Evolutionary conservation across 2,797 vertebrate species (phyloP).

Genomic region (Dallia pectoralis): DNA sequence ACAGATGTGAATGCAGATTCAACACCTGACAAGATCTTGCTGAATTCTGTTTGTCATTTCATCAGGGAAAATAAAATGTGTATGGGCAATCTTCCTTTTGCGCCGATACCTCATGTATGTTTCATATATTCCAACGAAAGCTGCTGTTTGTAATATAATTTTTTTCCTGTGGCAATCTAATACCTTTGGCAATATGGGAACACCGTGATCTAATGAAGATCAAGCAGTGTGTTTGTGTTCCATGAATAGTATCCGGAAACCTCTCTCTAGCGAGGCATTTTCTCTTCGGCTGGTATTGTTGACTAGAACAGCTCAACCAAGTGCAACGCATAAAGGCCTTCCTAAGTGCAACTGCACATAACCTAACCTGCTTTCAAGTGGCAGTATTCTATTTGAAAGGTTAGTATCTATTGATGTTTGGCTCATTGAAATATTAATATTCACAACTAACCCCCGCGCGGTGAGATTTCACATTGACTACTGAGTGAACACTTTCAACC

Average conservation of each 20-base stretch:
- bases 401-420: conserved; percentile 12
- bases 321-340: not conserved
- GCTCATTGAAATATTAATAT: conserved; percentile 24
- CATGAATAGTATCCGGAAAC: not conserved
- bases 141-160: conserved; percentile 1
- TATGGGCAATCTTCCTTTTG: not conserved
- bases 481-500: conserved; percentile 11
- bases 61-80: not conserved
- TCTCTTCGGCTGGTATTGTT: conserved; percentile 1
- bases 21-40: not conserved
- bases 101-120: not conserved
- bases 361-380: not conserved
- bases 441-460: conserved; percentile 8
- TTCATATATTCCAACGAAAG: not conserved
- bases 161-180: not conserved
- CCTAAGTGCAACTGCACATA: not conserved
- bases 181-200: not conserved
- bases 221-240: not conserved
- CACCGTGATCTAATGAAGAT: not conserved
- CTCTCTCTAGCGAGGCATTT: not conserved
- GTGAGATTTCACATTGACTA: conserved; percentile 12
- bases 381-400: conserved; percentile 24
- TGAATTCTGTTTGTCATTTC: not conserved
- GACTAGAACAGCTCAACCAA: conserved; percentile 3
- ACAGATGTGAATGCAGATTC: not conserved